These are phyloP conservation scores for Rhombomys opimus DNA, from an alignment of 2,113 vertebrate species.

Conservation along the genomic window DNA sequence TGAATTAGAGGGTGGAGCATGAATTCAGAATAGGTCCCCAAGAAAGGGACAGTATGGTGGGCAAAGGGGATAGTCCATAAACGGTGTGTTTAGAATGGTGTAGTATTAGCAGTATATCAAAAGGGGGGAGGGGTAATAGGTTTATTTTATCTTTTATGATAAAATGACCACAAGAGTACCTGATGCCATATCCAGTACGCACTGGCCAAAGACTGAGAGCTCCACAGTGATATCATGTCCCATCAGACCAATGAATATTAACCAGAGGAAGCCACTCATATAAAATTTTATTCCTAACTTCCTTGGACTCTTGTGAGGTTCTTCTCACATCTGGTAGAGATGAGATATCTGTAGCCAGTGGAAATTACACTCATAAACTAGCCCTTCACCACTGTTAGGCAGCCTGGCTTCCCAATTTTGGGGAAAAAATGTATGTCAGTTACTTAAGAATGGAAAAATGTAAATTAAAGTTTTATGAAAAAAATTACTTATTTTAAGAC, in stretches of 20 bases:
- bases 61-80: background rate
- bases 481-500: constrained; percentile 32
- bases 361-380: constrained; percentile 10
- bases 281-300: constrained; percentile 23
- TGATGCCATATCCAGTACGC: background rate
- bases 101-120: background rate
- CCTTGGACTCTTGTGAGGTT: constrained; percentile 32
- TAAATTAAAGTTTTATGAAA: constrained; percentile 60
- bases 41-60: background rate
- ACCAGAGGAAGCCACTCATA: background rate
- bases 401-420: constrained; percentile 11
- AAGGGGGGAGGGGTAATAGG: background rate
- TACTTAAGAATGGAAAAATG: background rate
- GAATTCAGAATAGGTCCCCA: constrained; percentile 30
- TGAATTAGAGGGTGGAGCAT: background rate
- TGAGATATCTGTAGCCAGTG: constrained; percentile 3
- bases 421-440: background rate
- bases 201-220: background rate
- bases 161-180: background rate
- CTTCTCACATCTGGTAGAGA: constrained; percentile 36
- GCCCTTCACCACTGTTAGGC: constrained; percentile 1
- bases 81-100: background rate
- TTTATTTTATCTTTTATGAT: background rate
- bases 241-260: background rate
- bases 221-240: background rate